Percentiles rank a stretch among this genome's conserved stretches.
phyloP scores from a whole-genome alignment of 2,888 invertebrate genomes.

The Ichneumon xanthorius region DNA sequence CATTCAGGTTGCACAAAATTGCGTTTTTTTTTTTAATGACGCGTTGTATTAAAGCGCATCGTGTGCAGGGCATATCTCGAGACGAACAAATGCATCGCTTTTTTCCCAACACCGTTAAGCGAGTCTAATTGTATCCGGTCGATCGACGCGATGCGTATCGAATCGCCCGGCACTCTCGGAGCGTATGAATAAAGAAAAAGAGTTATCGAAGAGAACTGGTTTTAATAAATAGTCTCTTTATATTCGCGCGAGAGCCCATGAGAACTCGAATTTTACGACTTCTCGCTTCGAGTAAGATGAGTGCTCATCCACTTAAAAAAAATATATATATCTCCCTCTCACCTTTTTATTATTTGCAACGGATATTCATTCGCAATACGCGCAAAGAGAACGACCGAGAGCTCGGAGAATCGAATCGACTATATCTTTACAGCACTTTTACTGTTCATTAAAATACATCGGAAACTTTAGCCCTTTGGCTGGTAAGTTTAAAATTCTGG shows the following conservation, averaged over 20 bases:
- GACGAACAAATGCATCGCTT: slow-evolving; percentile 58
- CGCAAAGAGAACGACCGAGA: background rate
- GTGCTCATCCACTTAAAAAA: background rate
- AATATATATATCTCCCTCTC: background rate
- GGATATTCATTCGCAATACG: slow-evolving; percentile 16
- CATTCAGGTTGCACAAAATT: background rate
- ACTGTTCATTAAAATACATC: background rate
- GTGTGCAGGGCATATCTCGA: background rate
- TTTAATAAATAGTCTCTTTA: slow-evolving; percentile 68
- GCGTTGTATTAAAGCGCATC: background rate
- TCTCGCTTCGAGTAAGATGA: slow-evolving; percentile 50
- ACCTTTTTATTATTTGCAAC: slow-evolving; percentile 36
- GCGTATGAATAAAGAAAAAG: slow-evolving; percentile 31
- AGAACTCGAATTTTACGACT: slow-evolving; percentile 65
- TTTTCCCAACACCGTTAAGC: slow-evolving; percentile 55
- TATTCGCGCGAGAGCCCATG: slow-evolving; percentile 60
- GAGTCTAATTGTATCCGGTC: slow-evolving; percentile 67
- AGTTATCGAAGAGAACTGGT: slow-evolving; percentile 50
- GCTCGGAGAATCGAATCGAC: background rate
- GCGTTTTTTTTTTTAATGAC: background rate
- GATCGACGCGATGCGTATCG: slow-evolving; percentile 65
- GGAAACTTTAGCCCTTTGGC: background rate
- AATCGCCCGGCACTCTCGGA: slow-evolving; percentile 30
- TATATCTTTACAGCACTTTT: background rate
- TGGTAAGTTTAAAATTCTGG: background rate